Conservation (phyloP, 2,113 vertebrate genomes). For the Lepisosteus oculatus region DNA sequence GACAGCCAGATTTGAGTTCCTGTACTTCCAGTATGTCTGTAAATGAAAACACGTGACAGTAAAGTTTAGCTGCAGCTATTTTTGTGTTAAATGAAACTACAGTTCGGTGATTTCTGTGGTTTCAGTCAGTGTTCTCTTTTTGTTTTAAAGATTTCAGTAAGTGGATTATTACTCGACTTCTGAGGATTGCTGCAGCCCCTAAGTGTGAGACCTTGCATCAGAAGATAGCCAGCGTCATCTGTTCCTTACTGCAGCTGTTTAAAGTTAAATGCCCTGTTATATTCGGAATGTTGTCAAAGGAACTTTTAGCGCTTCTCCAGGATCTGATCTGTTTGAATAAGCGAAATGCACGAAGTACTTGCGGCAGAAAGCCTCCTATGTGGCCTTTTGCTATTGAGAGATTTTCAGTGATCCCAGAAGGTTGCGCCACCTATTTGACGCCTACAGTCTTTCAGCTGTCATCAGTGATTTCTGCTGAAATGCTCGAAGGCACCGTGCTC, state of each 20-base stretch:
- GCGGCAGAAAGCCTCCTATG: slow-evolving; percentile 24
- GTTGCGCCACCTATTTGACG: slow-evolving; percentile 67
- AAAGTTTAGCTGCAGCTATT: no score
- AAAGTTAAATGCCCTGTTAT: slow-evolving; percentile 74
- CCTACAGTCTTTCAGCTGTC: slow-evolving; percentile 68
- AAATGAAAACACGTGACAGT: no score
- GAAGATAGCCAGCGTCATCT: slow-evolving; percentile 77
- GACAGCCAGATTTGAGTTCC: no score
- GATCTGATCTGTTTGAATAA: slow-evolving; percentile 71
- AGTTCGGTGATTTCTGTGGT: no score
- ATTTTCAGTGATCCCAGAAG: slow-evolving; percentile 59
- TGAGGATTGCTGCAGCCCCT: slow-evolving; percentile 83
- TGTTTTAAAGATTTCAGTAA: slow-evolving; percentile 82
- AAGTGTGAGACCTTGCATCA: slow-evolving; percentile 76
- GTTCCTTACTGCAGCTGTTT: slow-evolving; percentile 84
- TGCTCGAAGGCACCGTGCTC: slow-evolving; percentile 66
- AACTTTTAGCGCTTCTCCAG: slow-evolving; percentile 75
- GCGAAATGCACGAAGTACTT: slow-evolving; percentile 34
- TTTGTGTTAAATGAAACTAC: no score
- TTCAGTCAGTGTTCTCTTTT: slow-evolving; percentile 23
- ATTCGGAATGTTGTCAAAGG: slow-evolving; percentile 73
- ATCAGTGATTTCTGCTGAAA: slow-evolving; percentile 72
- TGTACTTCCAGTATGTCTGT: no score
- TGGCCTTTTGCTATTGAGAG: slow-evolving; percentile 75
- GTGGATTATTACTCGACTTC: slow-evolving; percentile 86